These are phyloP conservation scores for Camponotus floridanus DNA, from an alignment of 1,140 invertebrate genomes.

Conservation along the genomic window DNA sequence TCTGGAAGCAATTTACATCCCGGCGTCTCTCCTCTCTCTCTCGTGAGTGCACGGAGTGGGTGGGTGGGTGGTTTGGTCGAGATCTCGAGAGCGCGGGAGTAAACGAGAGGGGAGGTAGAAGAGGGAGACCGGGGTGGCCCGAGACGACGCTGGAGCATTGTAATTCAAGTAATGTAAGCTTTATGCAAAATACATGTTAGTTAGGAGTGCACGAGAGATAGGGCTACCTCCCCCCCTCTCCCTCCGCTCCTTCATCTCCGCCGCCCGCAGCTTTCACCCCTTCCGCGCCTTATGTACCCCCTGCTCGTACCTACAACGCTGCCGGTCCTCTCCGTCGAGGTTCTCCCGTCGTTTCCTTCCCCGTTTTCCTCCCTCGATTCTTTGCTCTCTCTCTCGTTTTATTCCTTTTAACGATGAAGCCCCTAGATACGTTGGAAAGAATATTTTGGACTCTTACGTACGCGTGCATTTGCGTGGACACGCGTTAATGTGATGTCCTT, in stretches of 20 bases:
- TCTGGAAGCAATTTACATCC: conserved; percentile 83
- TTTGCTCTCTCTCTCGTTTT: conserved; percentile 36
- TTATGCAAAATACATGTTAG: conserved; percentile 86
- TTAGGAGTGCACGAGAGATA: conserved; percentile 84
- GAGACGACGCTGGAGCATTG: conserved; percentile 82
- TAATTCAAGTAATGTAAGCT: conserved; percentile 86
- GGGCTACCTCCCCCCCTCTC: conserved; percentile 72
- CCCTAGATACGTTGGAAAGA: conserved; percentile 55
- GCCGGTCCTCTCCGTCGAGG: conserved; percentile 24
- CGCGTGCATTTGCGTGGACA: conserved; percentile 27
- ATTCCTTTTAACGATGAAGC: conserved; percentile 41
- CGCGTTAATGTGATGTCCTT: not conserved
- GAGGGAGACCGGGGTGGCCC: conserved; percentile 57
- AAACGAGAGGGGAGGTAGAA: not conserved
- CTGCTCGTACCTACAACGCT: conserved; percentile 53
- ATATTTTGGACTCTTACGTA: conserved; percentile 36
- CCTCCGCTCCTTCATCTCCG: conserved; percentile 47
- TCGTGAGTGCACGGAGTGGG: conserved; percentile 23
- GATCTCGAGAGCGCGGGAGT: conserved; percentile 24
- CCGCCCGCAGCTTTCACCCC: conserved; percentile 57
- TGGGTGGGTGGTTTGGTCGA: conserved; percentile 39
- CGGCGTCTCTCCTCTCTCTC: conserved; percentile 74
- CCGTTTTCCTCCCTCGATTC: conserved; percentile 4
- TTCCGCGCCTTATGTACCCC: conserved; percentile 57
- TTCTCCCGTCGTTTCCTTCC: conserved; percentile 29